These are phyloP conservation scores for Poeciliopsis infans DNA, from an alignment of 2,797 vertebrate genomes.

Conservation along the genomic window DNA sequence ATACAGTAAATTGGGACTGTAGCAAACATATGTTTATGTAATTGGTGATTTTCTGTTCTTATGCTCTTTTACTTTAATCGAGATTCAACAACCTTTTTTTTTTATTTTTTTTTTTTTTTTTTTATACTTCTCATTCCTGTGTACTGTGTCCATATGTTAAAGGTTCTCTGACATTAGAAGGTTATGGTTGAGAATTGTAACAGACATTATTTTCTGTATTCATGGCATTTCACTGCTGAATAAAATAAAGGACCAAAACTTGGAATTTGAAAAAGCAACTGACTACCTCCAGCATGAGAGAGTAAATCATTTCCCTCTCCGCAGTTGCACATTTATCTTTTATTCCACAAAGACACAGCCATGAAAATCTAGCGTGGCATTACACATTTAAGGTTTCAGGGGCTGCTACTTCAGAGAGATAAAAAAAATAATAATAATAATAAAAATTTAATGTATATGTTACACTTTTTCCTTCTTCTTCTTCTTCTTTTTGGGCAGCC, in stretches of 20 bases:
- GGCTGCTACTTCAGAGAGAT: conserved; percentile 64
- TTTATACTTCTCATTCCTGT: conserved; percentile 99
- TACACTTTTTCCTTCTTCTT: conserved; percentile 86
- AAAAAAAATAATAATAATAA: conserved; percentile 85
- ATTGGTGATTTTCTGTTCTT: conserved; percentile 93
- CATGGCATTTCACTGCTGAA: conserved; percentile 99
- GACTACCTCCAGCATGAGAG: conserved; percentile 97
- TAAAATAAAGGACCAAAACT: conserved; percentile 99
- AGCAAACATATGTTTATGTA: conserved; percentile 99
- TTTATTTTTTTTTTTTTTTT: conserved; percentile 85
- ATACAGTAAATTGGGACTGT: conserved; percentile 99
- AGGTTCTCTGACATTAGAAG: conserved; percentile 99
- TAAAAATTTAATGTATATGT: conserved; percentile 93
- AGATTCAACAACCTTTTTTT: conserved; percentile 90
- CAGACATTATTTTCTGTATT: conserved; percentile 99
- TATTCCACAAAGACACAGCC: conserved; percentile 87
- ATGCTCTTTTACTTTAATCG: conserved; percentile 88
- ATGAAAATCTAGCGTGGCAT: conserved; percentile 89
- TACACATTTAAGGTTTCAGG: conserved; percentile 85
- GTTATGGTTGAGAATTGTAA: conserved; percentile 99
- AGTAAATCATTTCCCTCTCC: conserved; percentile 73
- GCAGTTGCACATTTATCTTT: conserved; percentile 69
- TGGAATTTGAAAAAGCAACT: conserved; percentile 99
- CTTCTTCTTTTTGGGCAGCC: conserved; percentile 83
- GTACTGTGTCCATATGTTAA: conserved; percentile 99